Evolutionary conservation across 2,888 invertebrate species (phyloP).

Genomic region (Mythimna impura): DNA sequence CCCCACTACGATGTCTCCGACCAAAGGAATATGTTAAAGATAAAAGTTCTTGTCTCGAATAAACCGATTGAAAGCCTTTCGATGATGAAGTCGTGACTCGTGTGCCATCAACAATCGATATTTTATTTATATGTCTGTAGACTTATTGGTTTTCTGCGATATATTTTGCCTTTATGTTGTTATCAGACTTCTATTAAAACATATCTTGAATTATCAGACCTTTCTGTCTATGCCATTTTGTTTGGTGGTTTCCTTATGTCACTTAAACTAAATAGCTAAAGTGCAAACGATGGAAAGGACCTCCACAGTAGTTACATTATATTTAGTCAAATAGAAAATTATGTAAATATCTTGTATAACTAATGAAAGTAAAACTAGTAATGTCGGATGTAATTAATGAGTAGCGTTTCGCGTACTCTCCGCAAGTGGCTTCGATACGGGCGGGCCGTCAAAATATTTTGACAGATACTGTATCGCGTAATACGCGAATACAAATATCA

Average conservation of each 20-base stretch:
- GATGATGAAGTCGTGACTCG: conserved; percentile 53
- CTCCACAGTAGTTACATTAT: conserved; percentile 51
- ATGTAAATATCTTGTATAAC: conserved; percentile 84
- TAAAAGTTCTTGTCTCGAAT: conserved; percentile 58
- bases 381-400: conserved; percentile 84
- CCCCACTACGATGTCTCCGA: conserved; percentile 60
- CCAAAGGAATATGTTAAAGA: conserved; percentile 62
- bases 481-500: conserved; percentile 56
- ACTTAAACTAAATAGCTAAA: conserved; percentile 17
- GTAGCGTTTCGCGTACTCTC: conserved; percentile 80
- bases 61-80: conserved; percentile 54
- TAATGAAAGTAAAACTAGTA: conserved; percentile 85
- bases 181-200: conserved; percentile 19
- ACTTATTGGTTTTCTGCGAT: conserved; percentile 34
- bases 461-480: conserved; percentile 70
- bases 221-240: neutral
- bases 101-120: conserved; percentile 55
- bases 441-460: conserved; percentile 70
- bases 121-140: conserved; percentile 54
- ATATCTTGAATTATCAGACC: conserved; percentile 1
- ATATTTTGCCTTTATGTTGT: conserved; percentile 24
- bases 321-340: conserved; percentile 72
- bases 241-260: conserved; percentile 15
- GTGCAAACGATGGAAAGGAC: conserved; percentile 46
- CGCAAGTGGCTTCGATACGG: conserved; percentile 72